Conservation (phyloP, 2,888 invertebrate genomes). For the Sthenelais limicola region DNA sequence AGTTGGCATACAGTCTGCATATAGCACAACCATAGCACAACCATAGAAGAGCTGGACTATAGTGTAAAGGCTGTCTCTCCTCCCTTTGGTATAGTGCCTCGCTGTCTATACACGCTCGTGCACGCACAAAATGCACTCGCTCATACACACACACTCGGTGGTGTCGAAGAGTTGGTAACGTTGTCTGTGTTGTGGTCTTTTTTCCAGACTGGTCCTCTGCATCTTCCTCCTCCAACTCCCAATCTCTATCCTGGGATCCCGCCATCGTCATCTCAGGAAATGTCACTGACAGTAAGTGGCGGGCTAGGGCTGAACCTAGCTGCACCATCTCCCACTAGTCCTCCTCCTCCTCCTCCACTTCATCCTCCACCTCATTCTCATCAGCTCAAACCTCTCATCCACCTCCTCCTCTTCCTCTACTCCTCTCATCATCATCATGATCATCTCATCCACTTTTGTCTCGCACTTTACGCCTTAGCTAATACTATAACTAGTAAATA, state of each 20-base stretch:
- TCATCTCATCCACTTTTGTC: no score
- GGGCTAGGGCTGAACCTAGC: neutral
- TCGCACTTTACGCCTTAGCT: no score
- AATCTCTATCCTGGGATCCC: slow-evolving; percentile 85
- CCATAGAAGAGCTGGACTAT: no score
- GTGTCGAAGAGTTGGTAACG: neutral
- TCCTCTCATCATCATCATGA: no score
- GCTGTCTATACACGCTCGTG: neutral
- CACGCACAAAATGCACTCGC: neutral
- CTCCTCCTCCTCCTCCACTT: neutral
- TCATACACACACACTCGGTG: neutral
- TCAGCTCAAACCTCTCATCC: no score
- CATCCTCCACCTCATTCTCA: no score
- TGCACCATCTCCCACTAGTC: neutral
- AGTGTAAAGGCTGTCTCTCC: neutral
- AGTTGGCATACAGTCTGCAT: no score
- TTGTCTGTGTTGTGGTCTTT: slow-evolving; percentile 7
- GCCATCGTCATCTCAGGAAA: slow-evolving; percentile 87
- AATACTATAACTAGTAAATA: no score
- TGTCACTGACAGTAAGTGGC: slow-evolving; percentile 71
- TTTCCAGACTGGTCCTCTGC: slow-evolving; percentile 42
- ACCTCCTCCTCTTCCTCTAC: neutral
- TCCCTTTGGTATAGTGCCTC: neutral
- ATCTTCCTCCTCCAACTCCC: slow-evolving; percentile 35
- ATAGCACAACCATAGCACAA: no score